A percentile compares a stretch with the other conserved stretches of the same genome.
These are phyloP conservation scores for Paracyprichromis sp. DNA, from an alignment of 2,113 vertebrate species.

Conservation along the genomic window DNA sequence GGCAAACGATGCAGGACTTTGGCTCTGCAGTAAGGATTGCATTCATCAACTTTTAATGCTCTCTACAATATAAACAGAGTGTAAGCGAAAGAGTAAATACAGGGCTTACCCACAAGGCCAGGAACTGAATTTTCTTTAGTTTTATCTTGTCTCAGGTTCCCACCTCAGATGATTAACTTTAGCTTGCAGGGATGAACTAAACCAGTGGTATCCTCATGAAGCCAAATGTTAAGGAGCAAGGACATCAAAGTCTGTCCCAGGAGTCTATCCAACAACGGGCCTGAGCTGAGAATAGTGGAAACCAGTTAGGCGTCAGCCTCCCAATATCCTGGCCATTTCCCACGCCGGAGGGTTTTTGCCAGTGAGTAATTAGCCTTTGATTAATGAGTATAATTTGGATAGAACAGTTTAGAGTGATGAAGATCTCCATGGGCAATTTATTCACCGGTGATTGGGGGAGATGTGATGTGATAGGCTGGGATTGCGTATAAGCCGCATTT, in stretches of 20 bases:
- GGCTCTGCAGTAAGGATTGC: neutral
- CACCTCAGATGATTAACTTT: neutral
- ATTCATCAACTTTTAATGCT: neutral
- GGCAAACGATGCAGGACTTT: neutral
- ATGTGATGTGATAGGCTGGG: neutral
- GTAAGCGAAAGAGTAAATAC: neutral
- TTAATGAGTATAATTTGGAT: slow-evolving; percentile 57
- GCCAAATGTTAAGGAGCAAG: slow-evolving; percentile 1
- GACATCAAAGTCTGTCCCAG: neutral
- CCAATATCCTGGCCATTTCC: neutral
- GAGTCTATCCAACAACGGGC: neutral
- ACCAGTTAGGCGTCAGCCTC: neutral
- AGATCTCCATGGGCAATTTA: neutral
- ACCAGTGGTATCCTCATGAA: neutral
- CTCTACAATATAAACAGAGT: neutral
- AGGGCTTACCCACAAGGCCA: neutral
- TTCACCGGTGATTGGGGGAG: neutral
- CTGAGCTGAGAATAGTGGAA: neutral
- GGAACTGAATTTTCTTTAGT: neutral
- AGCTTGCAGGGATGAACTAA: neutral
- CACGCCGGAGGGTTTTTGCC: neutral
- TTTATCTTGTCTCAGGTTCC: neutral
- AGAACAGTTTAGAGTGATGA: slow-evolving; percentile 7
- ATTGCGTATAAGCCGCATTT: neutral
- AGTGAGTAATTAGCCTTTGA: slow-evolving; percentile 38